These are phyloP conservation scores for Achlya flavicornis DNA, from an alignment of 2,888 invertebrate genomes.

Conservation along the genomic window DNA sequence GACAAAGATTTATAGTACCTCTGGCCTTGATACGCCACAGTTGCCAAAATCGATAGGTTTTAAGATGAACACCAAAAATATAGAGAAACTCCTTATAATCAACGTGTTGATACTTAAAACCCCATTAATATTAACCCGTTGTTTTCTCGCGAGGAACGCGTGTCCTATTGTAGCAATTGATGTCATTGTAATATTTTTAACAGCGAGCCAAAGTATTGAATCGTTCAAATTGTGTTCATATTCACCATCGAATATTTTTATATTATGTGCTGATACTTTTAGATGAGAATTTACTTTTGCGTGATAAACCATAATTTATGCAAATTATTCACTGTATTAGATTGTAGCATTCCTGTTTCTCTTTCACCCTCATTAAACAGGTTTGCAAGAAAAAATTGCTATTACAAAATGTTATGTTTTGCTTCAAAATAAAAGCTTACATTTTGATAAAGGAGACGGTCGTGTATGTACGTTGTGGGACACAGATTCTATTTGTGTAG, in stretches of 20 bases:
- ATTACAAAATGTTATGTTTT: background rate
- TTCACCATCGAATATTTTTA: too few relatives aligned
- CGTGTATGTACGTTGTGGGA: conserved; percentile 11
- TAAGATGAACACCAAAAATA: conserved; percentile 16
- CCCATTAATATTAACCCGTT: background rate
- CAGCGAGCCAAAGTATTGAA: too few relatives aligned
- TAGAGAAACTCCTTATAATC: background rate
- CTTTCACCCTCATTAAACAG: too few relatives aligned
- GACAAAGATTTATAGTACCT: conserved; percentile 39
- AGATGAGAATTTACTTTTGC: too few relatives aligned
- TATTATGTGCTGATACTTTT: too few relatives aligned
- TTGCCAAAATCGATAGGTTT: conserved; percentile 23
- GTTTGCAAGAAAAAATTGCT: too few relatives aligned
- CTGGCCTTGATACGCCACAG: conserved; percentile 20
- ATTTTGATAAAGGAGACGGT: background rate
- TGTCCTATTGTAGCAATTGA: too few relatives aligned
- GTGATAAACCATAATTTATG: too few relatives aligned
- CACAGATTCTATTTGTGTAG: conserved; percentile 28
- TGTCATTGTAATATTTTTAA: too few relatives aligned
- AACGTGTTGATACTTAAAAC: background rate
- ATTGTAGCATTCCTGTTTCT: too few relatives aligned
- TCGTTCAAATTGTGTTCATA: background rate
- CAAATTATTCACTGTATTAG: too few relatives aligned
- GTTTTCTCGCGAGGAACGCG: too few relatives aligned
- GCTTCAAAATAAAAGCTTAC: conserved; percentile 4